Base-by-base conservation (phyloP, 2,113 vertebrate species). In the Mesitornis unicolor region DNA sequence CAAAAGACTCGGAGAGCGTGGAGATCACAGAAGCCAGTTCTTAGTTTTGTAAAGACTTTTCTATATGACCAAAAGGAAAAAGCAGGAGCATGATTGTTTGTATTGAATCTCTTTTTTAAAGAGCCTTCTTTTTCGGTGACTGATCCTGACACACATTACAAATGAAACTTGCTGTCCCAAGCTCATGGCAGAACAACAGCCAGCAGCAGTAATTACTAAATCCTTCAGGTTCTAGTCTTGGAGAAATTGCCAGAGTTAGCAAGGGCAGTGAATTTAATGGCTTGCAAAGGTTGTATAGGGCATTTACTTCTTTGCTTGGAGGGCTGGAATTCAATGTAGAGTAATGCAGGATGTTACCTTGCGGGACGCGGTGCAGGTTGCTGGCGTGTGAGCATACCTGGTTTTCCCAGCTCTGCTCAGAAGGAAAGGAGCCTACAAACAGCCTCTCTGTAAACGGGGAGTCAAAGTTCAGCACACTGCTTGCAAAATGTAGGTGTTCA, bases 191-290 rank as follows among this genome's bases (percentile, higher is more conserved):
- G 80, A 95, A 64, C 57, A 79, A 96, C 96, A 82, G 82, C 76
- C 78, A 77, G 35, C 47, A 95, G 70, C 83, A 96, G 79, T 94
- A 97, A 96, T 96, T 90, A 84, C 65, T 88, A n/a, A 85, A 73
- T 79, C 95, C 45, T 87, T 88, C 50, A 94, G 76, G 71, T 93
- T 89, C 53, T 48, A 60, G 43, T 73, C 35, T 64, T 35, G 36
- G 67, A 80, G 56, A 95, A 94, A 73, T 90, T n/a, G 19, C 53
- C 24, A 13, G 31, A 95, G 70, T 64, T 88, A 91, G 79, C 65
- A 64, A 90, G 48, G 61, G 45, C 93, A 93, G 78, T 82, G 63
- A 45, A 74, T 84, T 48, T 93, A 91, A 84, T 95, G 89, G 92
- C 80, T 95, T 94, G 48, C 20, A 65, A 54, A 95, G 87, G 76